phyloP scores from a whole-genome alignment of 2,797 vertebrate genomes.

The Garrulus glandarius region DNA sequence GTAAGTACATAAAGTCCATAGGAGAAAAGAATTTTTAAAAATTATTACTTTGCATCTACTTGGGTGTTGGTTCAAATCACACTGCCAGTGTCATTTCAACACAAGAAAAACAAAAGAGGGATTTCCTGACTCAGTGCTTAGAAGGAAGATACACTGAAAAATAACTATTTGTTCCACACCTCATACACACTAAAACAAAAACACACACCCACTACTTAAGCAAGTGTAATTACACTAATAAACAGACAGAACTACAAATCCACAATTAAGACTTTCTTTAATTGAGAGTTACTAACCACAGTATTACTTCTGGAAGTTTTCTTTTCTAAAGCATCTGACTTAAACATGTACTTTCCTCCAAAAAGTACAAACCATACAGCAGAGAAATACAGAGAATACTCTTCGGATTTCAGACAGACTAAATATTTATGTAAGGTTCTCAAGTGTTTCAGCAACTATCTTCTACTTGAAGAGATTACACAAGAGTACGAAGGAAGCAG shows the following conservation, averaged over 20 bases:
- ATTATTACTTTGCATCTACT: background rate
- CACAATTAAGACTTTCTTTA: background rate
- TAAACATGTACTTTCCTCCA: background rate
- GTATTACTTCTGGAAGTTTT: background rate
- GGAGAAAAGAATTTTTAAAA: background rate
- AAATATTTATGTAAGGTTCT: background rate
- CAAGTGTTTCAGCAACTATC: background rate
- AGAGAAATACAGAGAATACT: background rate
- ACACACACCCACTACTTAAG: background rate
- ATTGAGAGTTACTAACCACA: background rate
- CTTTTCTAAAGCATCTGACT: background rate
- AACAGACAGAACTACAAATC: background rate
- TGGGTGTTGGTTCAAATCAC: background rate
- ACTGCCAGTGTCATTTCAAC: background rate
- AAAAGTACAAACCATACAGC: background rate
- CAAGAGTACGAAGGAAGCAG: background rate
- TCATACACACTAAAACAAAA: background rate
- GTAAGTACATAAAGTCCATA: background rate
- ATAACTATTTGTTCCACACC: background rate
- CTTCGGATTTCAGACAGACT: background rate
- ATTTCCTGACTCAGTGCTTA: conserved; percentile 6
- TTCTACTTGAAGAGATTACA: background rate
- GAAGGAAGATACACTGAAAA: background rate
- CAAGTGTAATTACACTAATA: background rate
- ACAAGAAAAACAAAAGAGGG: background rate